These are phyloP conservation scores for Galago senegalensis DNA, from an alignment of 2,797 vertebrate species.

Conservation along the genomic window DNA sequence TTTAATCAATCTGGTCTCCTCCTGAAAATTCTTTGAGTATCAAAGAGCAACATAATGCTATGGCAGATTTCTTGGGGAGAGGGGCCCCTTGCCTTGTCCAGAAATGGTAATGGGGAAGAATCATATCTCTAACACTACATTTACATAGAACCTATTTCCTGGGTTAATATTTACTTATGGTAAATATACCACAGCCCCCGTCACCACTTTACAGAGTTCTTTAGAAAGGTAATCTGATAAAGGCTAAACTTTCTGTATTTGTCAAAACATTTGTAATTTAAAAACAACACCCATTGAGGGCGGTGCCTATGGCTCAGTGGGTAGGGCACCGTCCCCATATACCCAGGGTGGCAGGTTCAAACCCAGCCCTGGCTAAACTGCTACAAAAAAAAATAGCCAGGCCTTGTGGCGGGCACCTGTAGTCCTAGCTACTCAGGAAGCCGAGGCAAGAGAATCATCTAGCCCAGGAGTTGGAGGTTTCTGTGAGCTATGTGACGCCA, in stretches of 20 bases:
- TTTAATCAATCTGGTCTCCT: background rate
- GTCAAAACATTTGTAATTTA: constrained; percentile 33
- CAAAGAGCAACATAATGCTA: fast-evolving
- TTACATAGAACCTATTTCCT: background rate
- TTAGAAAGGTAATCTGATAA: constrained; percentile 27
- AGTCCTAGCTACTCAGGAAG: no score
- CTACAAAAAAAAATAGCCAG: no score
- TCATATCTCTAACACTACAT: background rate
- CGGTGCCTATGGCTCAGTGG: no score
- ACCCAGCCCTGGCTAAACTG: no score
- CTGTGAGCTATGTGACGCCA: no score
- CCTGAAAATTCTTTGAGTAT: background rate
- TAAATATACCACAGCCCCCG: background rate
- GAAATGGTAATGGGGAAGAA: background rate
- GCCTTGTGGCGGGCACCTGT: no score
- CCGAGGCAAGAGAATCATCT: no score
- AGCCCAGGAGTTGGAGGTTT: no score
- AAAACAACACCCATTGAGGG: background rate
- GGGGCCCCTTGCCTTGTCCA: background rate
- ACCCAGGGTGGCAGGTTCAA: no score
- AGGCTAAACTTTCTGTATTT: background rate
- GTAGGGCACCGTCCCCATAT: no score
- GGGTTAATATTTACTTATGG: constrained; percentile 18
- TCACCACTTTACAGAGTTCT: background rate
- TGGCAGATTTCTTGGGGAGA: background rate